Percentiles rank a stretch among this genome's conserved stretches.
These are phyloP conservation scores for Condylostylus longicornis DNA, from an alignment of 1,140 invertebrate species.

Conservation along the genomic window DNA sequence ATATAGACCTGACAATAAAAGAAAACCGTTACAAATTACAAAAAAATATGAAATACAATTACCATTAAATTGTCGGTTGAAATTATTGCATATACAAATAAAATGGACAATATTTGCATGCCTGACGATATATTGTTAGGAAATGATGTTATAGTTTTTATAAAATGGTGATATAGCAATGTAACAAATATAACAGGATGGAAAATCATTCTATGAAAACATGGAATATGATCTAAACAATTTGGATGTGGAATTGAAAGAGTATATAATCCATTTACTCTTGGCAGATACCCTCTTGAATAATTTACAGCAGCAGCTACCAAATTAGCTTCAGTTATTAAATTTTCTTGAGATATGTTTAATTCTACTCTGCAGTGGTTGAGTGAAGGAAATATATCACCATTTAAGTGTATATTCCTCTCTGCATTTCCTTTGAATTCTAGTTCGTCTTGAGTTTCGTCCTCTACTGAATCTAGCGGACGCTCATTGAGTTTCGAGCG, in stretches of 20 bases:
- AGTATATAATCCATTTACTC: slow-evolving; percentile 56
- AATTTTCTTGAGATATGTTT: slow-evolving; percentile 4
- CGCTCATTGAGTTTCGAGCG: slow-evolving; percentile 18
- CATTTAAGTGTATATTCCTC: slow-evolving; percentile 4
- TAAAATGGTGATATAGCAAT: slow-evolving; percentile 47
- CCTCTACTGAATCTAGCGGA: slow-evolving; percentile 18
- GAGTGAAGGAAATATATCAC: neutral
- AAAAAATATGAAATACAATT: too few species aligned
- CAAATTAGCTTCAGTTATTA: slow-evolving; percentile 62
- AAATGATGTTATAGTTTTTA: slow-evolving; percentile 45
- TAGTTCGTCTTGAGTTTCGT: slow-evolving; percentile 20
- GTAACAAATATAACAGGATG: slow-evolving; percentile 53
- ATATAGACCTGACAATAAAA: too few species aligned
- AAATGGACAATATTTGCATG: slow-evolving; percentile 44
- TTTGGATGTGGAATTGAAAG: slow-evolving; percentile 47
- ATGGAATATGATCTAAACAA: slow-evolving; percentile 48
- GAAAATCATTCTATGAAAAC: slow-evolving; percentile 50
- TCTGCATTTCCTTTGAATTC: slow-evolving; percentile 2
- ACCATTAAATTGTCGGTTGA: too few species aligned
- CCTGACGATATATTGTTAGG: slow-evolving; percentile 43
- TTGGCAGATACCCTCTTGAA: slow-evolving; percentile 56
- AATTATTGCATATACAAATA: too few species aligned
- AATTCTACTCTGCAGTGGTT: slow-evolving; percentile 3
- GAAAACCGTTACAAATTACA: too few species aligned
- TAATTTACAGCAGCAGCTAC: slow-evolving; percentile 68